Evolutionary conservation across 2,797 vertebrate species (phyloP).

Genomic region (Cichlasoma orientale): DNA sequence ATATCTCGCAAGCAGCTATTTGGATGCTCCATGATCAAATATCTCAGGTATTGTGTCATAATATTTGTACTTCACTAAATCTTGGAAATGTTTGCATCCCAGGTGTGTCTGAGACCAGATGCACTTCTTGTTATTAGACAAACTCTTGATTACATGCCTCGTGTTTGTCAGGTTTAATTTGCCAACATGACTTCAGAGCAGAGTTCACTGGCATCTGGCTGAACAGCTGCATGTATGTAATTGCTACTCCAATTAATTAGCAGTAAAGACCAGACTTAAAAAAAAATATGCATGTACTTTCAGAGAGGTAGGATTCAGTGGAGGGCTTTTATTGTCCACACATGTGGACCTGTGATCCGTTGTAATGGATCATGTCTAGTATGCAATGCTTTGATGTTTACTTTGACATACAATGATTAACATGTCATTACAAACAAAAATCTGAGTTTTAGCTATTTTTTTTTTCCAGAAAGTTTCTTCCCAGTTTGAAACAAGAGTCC

Average conservation of each 20-base stretch:
- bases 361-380: constrained; percentile 6
- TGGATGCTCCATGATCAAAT: not conserved
- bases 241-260: constrained; percentile 79
- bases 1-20: not conserved
- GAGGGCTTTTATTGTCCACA: constrained; percentile 43
- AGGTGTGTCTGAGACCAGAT: constrained; percentile 48
- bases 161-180: constrained; percentile 76
- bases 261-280: constrained; percentile 62
- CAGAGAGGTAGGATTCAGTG: constrained; percentile 45
- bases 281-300: constrained; percentile 61
- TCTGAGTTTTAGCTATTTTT: not conserved
- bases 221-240: constrained; percentile 79
- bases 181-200: constrained; percentile 69
- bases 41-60: constrained; percentile 11
- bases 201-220: constrained; percentile 78
- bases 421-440: not conserved
- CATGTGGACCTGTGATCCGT: constrained; percentile 17
- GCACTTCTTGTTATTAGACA: constrained; percentile 47
- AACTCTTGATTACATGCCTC: constrained; percentile 62
- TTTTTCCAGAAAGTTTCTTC: not conserved
- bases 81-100: constrained; percentile 17
- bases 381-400: constrained; percentile 1
- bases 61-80: not conserved
- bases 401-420: not conserved
- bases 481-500: not conserved